These are phyloP conservation scores for Parasteatoda lunata DNA, from an alignment of 2,888 invertebrate species.

Conservation along the genomic window DNA sequence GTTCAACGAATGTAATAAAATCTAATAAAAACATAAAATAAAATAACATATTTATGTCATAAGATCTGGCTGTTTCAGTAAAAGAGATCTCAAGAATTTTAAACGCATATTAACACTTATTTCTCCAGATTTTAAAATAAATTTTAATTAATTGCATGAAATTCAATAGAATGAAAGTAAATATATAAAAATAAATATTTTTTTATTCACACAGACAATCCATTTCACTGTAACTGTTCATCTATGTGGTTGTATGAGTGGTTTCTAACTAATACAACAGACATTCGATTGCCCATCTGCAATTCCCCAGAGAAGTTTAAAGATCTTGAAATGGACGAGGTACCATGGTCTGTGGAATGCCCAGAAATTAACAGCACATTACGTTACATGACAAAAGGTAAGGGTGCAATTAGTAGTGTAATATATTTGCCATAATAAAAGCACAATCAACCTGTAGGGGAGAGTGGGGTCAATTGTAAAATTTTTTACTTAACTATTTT, in stretches of 20 bases:
- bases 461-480: too few relatives aligned
- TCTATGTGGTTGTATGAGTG: conserved; percentile 46
- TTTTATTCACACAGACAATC: conserved; percentile 39
- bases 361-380: conserved; percentile 39
- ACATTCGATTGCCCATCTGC: conserved; percentile 36
- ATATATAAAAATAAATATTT: too few relatives aligned
- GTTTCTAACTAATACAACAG: conserved; percentile 12
- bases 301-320: conserved; percentile 18
- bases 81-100: too few relatives aligned
- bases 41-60: too few relatives aligned
- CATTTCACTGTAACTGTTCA: conserved; percentile 54
- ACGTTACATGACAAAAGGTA: conserved; percentile 34
- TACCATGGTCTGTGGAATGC: conserved; percentile 31
- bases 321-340: conserved; percentile 6
- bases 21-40: too few relatives aligned
- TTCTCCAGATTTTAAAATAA: too few relatives aligned
- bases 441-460: background rate
- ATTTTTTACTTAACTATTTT: too few relatives aligned
- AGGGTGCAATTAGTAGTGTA: background rate
- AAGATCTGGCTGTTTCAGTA: too few relatives aligned
- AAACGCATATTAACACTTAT: too few relatives aligned
- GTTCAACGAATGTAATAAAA: too few relatives aligned
- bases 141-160: too few relatives aligned
- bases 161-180: too few relatives aligned
- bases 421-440: background rate